Conservation (phyloP, 2,113 vertebrate species). For the Prionailurus viverrinus region DNA sequence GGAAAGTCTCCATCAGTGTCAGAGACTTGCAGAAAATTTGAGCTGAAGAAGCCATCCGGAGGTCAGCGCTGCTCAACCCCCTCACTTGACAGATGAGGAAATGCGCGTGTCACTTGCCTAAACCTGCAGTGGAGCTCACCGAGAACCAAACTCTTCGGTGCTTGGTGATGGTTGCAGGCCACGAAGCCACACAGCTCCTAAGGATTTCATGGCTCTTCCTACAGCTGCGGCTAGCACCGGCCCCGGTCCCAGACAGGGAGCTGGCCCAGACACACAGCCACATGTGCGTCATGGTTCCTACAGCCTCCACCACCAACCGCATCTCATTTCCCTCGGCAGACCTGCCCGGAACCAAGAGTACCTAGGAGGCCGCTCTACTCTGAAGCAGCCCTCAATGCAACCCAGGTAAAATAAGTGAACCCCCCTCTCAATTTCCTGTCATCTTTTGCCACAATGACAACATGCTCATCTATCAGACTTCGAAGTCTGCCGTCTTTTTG, state of each 20-base stretch:
- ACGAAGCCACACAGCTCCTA: not conserved
- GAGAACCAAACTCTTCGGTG: not conserved
- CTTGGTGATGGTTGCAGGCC: not conserved
- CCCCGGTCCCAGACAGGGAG: not conserved
- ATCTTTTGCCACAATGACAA: not conserved
- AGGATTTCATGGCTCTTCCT: not conserved
- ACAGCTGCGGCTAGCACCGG: not conserved
- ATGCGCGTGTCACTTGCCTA: not conserved
- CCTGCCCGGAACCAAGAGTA: not conserved
- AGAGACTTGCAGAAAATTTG: not conserved
- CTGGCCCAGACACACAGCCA: not conserved
- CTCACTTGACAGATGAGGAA: not conserved
- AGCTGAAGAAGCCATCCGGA: not conserved
- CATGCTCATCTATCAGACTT: not conserved
- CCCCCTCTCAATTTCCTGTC: not conserved
- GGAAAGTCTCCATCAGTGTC: not conserved
- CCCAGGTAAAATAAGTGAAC: constrained; percentile 48
- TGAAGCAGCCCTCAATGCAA: not conserved
- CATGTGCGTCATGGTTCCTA: not conserved
- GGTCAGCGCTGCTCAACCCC: no score
- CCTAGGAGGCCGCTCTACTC: not conserved
- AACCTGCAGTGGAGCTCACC: not conserved
- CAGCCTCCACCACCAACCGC: not conserved
- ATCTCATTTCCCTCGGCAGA: not conserved
- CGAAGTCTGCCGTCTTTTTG: not conserved